Evolutionary conservation across 1,140 invertebrate genomes (phyloP).

Genomic region (Tribolium madens): DNA sequence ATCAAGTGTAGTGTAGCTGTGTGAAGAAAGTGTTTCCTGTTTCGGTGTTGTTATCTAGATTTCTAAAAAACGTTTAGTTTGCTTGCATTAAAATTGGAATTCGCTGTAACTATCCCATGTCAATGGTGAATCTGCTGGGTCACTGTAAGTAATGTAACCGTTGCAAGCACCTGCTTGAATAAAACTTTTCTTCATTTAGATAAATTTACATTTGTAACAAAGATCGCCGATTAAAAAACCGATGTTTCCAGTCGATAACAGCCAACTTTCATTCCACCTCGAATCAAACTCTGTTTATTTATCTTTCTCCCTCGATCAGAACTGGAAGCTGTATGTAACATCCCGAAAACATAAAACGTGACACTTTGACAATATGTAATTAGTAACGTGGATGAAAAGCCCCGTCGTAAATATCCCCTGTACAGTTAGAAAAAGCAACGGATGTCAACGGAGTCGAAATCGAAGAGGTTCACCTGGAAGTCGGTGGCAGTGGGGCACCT

Average conservation of each 20-base stretch:
- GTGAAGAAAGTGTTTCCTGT: no score
- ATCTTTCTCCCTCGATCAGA: neutral
- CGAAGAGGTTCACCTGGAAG: constrained; percentile 38
- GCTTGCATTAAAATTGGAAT: neutral
- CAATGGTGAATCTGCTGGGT: constrained; percentile 40
- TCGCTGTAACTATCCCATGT: neutral
- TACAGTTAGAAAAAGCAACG: constrained; percentile 33
- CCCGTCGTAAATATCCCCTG: constrained; percentile 30
- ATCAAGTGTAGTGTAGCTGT: no score
- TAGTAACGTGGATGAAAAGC: constrained; percentile 9
- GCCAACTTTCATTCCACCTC: neutral
- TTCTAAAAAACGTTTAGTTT: no score
- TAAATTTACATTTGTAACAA: constrained; percentile 47
- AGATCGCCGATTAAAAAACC: constrained; percentile 31
- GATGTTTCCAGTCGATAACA: neutral
- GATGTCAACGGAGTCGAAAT: constrained; percentile 10
- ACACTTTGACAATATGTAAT: constrained; percentile 47
- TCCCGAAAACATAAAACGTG: neutral
- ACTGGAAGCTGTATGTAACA: neutral
- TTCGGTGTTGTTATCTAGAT: no score
- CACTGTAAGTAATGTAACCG: constrained; percentile 46
- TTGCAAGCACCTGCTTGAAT: constrained; percentile 45
- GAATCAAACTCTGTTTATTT: neutral
- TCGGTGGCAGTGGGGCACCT: constrained; percentile 44
- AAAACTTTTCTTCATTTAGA: constrained; percentile 47